Evolutionary conservation across 1,140 invertebrate species (phyloP).

Genomic region (Drosophila arawakana): DNA sequence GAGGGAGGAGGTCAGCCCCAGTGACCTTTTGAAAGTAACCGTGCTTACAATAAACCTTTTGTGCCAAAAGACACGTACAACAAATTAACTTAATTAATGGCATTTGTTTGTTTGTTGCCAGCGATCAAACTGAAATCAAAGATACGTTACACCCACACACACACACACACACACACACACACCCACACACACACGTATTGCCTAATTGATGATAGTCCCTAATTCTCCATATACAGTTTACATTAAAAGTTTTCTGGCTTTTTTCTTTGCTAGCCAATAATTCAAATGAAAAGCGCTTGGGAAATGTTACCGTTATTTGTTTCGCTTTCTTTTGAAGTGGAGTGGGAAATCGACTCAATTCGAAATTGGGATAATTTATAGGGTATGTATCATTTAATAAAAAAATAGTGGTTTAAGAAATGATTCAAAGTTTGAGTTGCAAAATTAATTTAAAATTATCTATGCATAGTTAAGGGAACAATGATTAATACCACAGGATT

Average conservation of each 20-base stretch:
- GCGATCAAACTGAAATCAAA: slow-evolving; percentile 35
- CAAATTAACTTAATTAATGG: slow-evolving; percentile 69
- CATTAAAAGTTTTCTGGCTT: neutral
- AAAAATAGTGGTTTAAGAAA: too few species aligned
- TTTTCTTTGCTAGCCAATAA: neutral
- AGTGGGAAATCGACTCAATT: too few species aligned
- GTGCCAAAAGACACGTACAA: slow-evolving; percentile 46
- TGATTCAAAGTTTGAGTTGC: too few species aligned
- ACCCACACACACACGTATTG: neutral
- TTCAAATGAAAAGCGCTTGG: neutral
- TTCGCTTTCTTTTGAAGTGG: neutral
- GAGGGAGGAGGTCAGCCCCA: neutral
- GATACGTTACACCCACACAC: slow-evolving; percentile 24
- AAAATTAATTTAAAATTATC: neutral
- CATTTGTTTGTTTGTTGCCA: slow-evolving; percentile 43
- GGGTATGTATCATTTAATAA: too few species aligned
- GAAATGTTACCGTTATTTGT: neutral
- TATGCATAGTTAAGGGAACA: slow-evolving; percentile 1
- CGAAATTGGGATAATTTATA: too few species aligned
- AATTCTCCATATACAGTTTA: neutral
- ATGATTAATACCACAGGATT: neutral
- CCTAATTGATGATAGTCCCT: neutral
- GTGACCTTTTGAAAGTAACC: slow-evolving; percentile 2
- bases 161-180: neutral
- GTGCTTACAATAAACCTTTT: slow-evolving; percentile 16